Evolutionary conservation across 1,140 invertebrate species (phyloP), one percentile per base, ranked within the genome.

Genomic region (Ditylenchus dipsaci): DNA sequence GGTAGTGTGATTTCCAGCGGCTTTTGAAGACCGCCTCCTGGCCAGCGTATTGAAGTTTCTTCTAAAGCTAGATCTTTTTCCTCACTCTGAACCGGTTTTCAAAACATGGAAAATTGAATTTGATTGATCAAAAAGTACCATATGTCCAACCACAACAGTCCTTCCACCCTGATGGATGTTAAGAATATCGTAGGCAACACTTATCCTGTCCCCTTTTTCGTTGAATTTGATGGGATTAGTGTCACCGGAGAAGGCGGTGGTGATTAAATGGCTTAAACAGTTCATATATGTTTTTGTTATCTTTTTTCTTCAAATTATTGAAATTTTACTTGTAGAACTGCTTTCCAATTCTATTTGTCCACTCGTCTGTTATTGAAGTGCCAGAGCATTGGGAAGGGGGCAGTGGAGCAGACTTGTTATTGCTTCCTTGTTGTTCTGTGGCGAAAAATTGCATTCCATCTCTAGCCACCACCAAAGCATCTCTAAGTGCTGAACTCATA

Each of bases 1-100:
- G 78, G 78, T 13, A 80, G 61, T n/a, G 77, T 76, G 17, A 80
- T 78, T 67, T 80, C 78, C 1, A 74, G 53, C 27, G 78, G 78
- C 58, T 76, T 78, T 1, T 43, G n/a, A 21, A 21, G 38, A 11
- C 21, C 43, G 13, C 60, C 70, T 13, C 75, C 77, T 13, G 77
- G 65, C 78, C 78, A 80, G 38, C 68, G 47, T 66, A 80, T 82
- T 15, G 60, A 33, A 11, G 49, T 59, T 38, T 81, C 78, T 19
- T 79, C 69, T 8, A 79, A 21, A 15, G 33, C 38, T 21, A 80
- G 59, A 43, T 68, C 56, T 21, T 66, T 70, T n/a, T 47, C 1
- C 15, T 76, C 43, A 43, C 53, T 60, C 73, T 72, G 27, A 65
- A 61, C n/a, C n/a, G n/a, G n/a, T n/a, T 27, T n/a, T 61, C n/a